Evolutionary conservation across 2,113 vertebrate species (phyloP).

Genomic region (Picathartes gymnocephalus): DNA sequence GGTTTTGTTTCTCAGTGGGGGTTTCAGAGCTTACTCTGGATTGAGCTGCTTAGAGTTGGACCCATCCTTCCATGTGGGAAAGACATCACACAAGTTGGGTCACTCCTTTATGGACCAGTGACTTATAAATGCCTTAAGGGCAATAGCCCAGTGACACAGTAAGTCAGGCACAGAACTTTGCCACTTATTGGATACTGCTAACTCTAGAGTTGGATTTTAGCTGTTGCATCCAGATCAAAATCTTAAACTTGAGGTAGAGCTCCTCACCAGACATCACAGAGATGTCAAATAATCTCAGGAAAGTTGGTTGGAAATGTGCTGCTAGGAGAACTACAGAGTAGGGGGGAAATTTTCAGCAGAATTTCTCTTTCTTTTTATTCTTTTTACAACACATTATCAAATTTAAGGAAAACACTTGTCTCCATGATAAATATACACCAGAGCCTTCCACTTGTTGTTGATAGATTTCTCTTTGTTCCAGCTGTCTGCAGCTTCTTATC

Average conservation of each 20-base stretch:
- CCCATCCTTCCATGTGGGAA: background rate
- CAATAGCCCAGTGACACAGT: background rate
- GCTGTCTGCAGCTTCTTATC: slow-evolving; percentile 34
- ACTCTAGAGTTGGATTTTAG: background rate
- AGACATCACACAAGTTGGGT: background rate
- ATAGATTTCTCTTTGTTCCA: slow-evolving; percentile 36
- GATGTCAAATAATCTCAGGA: background rate
- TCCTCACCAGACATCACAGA: background rate
- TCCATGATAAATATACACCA: background rate
- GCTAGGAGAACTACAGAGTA: background rate
- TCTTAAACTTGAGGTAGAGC: background rate
- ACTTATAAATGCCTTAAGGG: background rate
- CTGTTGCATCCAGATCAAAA: background rate
- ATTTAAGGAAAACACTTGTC: background rate
- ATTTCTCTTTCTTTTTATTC: background rate
- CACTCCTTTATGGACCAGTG: background rate
- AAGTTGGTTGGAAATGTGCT: background rate
- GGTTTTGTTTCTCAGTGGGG: background rate
- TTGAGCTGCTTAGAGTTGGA: background rate
- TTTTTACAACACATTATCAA: background rate
- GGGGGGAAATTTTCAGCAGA: background rate
- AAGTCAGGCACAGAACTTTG: background rate
- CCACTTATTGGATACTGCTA: background rate
- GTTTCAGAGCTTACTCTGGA: background rate
- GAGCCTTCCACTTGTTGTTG: background rate